Percentiles rank a stretch among this genome's conserved stretches.
phyloP scores from a whole-genome alignment of 1,140 invertebrate genomes.

The Aphelinus atriplicis region DNA sequence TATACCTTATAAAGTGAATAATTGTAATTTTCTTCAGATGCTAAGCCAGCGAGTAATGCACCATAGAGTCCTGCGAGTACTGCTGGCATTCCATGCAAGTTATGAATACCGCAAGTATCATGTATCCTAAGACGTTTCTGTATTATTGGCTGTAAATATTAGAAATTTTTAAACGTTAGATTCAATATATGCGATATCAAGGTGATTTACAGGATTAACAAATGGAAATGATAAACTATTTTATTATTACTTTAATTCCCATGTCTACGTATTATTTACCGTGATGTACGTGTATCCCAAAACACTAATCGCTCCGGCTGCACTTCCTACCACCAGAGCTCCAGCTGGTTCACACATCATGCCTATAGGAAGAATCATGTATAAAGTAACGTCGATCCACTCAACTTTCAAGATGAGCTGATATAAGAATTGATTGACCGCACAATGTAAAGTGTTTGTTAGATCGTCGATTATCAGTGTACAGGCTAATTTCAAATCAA shows the following conservation, averaged over 20 bases:
- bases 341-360: slow-evolving; percentile 88
- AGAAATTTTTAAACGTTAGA: background rate
- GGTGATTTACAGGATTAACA: no score
- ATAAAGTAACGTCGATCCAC: background rate
- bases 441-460: no score
- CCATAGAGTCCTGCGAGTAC: slow-evolving; percentile 84
- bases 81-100: slow-evolving; percentile 95
- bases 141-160: slow-evolving; percentile 73
- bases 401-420: background rate
- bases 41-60: slow-evolving; percentile 78
- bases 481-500: no score
- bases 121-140: slow-evolving; percentile 77
- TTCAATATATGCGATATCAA: background rate
- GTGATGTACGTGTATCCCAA: slow-evolving; percentile 86
- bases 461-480: no score
- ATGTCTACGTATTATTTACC: slow-evolving; percentile 66
- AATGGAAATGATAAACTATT: no score
- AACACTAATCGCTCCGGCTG: slow-evolving; percentile 85
- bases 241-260: no score
- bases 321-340: slow-evolving; percentile 83
- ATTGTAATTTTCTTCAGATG: slow-evolving; percentile 69
- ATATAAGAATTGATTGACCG: background rate
- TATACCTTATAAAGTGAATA: slow-evolving; percentile 69
- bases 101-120: slow-evolving; percentile 96
- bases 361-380: slow-evolving; percentile 44